phyloP scores from a whole-genome alignment of 2,888 invertebrate species.

The Cylloceria caligata region DNA sequence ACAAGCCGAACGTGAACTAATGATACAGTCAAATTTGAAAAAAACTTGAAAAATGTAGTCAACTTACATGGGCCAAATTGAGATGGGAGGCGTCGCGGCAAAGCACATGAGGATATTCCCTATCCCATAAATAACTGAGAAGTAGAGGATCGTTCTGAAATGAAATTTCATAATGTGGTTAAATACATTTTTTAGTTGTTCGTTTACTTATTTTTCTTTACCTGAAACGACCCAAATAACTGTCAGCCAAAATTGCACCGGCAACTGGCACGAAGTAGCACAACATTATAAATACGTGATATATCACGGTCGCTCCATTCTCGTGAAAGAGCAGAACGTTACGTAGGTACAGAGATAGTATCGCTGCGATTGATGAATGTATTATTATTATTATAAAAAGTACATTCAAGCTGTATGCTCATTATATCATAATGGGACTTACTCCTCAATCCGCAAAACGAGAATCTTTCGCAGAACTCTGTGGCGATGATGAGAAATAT shows the following conservation, averaged over 20 bases:
- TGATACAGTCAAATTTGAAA: neutral
- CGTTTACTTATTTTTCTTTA: constrained; percentile 66
- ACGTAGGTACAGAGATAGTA: constrained; percentile 91
- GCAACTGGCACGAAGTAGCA: constrained; percentile 92
- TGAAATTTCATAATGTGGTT: neutral
- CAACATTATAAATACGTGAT: constrained; percentile 91
- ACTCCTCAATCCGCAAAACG: constrained; percentile 93
- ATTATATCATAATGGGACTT: constrained; percentile 82
- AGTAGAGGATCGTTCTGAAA: constrained; percentile 89
- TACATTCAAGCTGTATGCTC: too few species aligned
- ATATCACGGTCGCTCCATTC: constrained; percentile 90
- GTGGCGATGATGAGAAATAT: constrained; percentile 93
- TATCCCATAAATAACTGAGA: constrained; percentile 90
- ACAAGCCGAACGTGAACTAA: neutral
- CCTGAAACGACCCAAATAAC: constrained; percentile 91
- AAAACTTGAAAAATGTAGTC: neutral
- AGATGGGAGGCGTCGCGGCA: constrained; percentile 87
- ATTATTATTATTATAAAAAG: too few species aligned
- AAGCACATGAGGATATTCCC: constrained; percentile 90
- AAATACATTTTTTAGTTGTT: neutral
- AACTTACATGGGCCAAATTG: constrained; percentile 87
- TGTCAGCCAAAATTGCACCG: constrained; percentile 93
- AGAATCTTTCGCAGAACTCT: constrained; percentile 95
- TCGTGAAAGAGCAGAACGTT: constrained; percentile 89
- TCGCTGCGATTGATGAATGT: constrained; percentile 86